These are phyloP conservation scores for Sesia bembeciformis DNA, from an alignment of 2,888 invertebrate genomes.

Conservation along the genomic window DNA sequence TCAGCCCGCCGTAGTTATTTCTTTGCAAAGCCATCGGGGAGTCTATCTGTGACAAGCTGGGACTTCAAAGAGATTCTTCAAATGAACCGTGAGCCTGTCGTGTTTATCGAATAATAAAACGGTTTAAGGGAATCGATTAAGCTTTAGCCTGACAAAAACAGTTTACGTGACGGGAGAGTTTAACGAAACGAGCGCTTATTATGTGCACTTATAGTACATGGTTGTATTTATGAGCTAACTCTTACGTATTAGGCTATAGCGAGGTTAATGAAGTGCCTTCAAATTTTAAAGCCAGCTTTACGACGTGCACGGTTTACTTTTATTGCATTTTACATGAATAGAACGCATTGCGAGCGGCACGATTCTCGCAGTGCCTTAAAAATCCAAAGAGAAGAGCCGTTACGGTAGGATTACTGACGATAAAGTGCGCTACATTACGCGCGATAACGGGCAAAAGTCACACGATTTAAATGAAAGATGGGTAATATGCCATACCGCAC, in stretches of 20 bases:
- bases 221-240: constrained; percentile 27
- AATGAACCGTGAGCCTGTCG: constrained; percentile 25
- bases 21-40: constrained; percentile 10
- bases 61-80: constrained; percentile 35
- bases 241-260: constrained; percentile 23
- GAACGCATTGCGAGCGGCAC: constrained; percentile 14
- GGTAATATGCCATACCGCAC: constrained; percentile 37
- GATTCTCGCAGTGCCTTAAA: background rate
- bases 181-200: constrained; percentile 2
- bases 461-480: constrained; percentile 54
- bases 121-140: constrained; percentile 22
- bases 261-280: constrained; percentile 34
- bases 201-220: constrained; percentile 11
- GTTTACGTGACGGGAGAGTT: constrained; percentile 24
- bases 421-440: constrained; percentile 51
- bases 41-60: constrained; percentile 18
- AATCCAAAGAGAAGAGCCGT: constrained; percentile 22
- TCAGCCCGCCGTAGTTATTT: constrained; percentile 17
- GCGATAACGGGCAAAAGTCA: constrained; percentile 41
- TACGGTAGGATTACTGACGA: constrained; percentile 40
- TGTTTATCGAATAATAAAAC: constrained; percentile 30
- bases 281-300: constrained; percentile 32
- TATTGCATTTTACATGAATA: constrained; percentile 40
- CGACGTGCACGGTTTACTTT: constrained; percentile 20
- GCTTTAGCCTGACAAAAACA: constrained; percentile 17